Evolutionary conservation across 2,113 vertebrate genomes (phyloP), one percentile per base, ranked within the genome.

Genomic region (Stigmatopora argus): DNA sequence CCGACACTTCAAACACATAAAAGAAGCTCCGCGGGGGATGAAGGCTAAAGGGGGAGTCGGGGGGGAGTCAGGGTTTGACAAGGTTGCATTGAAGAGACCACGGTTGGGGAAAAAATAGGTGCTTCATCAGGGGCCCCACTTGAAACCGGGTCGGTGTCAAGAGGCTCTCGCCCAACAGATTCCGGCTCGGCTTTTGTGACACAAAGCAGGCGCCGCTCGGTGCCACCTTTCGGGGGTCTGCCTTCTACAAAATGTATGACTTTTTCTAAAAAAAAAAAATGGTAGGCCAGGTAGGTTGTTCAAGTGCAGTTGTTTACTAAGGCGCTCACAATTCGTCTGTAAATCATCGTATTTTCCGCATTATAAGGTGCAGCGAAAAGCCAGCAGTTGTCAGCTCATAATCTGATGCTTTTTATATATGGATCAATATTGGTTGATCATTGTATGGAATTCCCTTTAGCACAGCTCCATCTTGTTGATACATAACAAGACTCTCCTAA

Each of bases 1-100:
- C 83, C 87, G 78, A 74, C 85, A 89, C 90, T 91, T 92, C 89
- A 92, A 92, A 92, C 85, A 89, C 88, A 90, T 91, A 90, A 91
- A 91, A 91, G 90, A 87, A 83, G 85, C 89, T 90, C 86, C 86
- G 86, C 84, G 53, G 91, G 26, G 88, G 90, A 92, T 85, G 81
- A 79, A 74, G 85, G 85, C 86, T 73, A 87, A 86, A 88, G 84
- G 77, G 85, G 83, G 76, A 77, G 79, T 74, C 77, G 78, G 34
- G 64, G 49, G 72, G 78, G 81, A 86, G 88, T 85, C 77, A 82
- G 72, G 74, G 77, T 76, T 74, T 72, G 81, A 81, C 84, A 73
- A 74, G 69, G 71, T 65, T 71, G 78, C 72, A 73, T 73, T 67
- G 73, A 62, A 19, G 72, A 62, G 67, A 65, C 61, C 71, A 62